Base-by-base conservation (phyloP, 37 sponge, comb jelly and placozoan species). In the Cladorhizidae sp. region DNA sequence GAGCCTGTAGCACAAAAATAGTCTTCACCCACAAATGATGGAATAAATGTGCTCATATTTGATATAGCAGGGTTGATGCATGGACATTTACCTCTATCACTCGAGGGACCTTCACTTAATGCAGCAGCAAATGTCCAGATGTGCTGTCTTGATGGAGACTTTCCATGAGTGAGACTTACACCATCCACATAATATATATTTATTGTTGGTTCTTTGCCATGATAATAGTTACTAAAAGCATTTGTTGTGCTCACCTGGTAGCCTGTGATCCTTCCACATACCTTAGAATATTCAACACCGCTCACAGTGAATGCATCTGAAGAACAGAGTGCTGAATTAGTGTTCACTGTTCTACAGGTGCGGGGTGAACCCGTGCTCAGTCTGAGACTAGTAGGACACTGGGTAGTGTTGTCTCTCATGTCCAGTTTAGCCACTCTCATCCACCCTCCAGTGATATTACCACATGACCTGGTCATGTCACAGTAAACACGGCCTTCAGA, bases 211-310 rank as follows among this genome's bases (percentile, higher is more conserved):
- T 50, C 12, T 23, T 29, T 51, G n/a, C 28, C 28, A 17, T 36
- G 11, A 31, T 65, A 23, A 28, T 20, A 28, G 21, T n/a, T 2
- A 7, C 50, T 18, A 56, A 80, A 80, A 3, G 64, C 86, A 61
- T 80, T 72, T 26, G 76, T 37, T 31, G 70, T 49, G 20, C 33
- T 22, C 33, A 45, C 35, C 41, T 85, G 81, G 70, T 84, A 89
- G 9, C 81, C 90, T 67, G 35, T 56, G 40, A 83, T 76, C 59
- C 72, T 56, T 49, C 90, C 90, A 80, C 86, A 89, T 1, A 89
- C 77, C 18, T 80, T 49, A 40, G 76, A 67, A 76, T 80, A 89
- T 45, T 33, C 38, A 21, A 79, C 51, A 25, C 80, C 73, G 50
- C 67, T 17, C 28, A 63, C 50, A 7, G 40, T 17, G 52, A 63